Base-by-base conservation (phyloP, 2,888 invertebrate genomes). In the Nephrocerus scutellatus region DNA sequence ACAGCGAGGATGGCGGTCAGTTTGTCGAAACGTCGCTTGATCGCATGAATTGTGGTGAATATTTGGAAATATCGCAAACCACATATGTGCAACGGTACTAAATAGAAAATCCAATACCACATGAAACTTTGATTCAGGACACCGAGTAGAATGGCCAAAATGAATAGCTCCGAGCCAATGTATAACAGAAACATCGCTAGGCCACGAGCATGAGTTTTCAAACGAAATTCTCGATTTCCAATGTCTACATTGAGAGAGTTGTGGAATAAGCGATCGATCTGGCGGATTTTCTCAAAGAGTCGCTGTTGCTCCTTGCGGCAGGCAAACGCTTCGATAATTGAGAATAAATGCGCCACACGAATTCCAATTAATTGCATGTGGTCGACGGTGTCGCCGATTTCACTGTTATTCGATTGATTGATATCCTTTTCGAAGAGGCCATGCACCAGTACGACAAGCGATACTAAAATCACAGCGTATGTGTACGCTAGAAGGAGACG, bases 21-120 rank as follows among this genome's bases (percentile, higher is more conserved):
- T 29, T 57, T 36, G 10, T 55, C 51, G 36, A 67, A 54, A 3
- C 66, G 55, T 18, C 44, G 39, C 4, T 57, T 56, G n/a, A 66
- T 49, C 4, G 62, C 50, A 5, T 40, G 42, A 1, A 66, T 46
- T 10, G 46, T 38, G 3, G 52, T 47, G n/a, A 57, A 56, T 29
- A 61, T 57, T 51, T 67, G 68, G 44, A 60, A 61, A 39, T 66
- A 66, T 13, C 62, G 51, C 28, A 63, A 4, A 3, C 59, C 59
- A 25, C 59, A 60, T 6, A 59, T 49, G 2, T 58, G 15, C 19
- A 60, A 39, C 0, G 65, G 61, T 36, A 62, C 7, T 22, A 61
- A 36, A 41, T 65, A 62, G 30, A 52, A 43, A 10, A 62, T 23
- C 60, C 62, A 63, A 26, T 54, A 61, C 8, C 52, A 1, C 1